A percentile compares a stretch with the other conserved stretches of the same genome.
phyloP scores from a whole-genome alignment of 2,888 invertebrate genomes.

The Neoaliturus tenellus region DNA sequence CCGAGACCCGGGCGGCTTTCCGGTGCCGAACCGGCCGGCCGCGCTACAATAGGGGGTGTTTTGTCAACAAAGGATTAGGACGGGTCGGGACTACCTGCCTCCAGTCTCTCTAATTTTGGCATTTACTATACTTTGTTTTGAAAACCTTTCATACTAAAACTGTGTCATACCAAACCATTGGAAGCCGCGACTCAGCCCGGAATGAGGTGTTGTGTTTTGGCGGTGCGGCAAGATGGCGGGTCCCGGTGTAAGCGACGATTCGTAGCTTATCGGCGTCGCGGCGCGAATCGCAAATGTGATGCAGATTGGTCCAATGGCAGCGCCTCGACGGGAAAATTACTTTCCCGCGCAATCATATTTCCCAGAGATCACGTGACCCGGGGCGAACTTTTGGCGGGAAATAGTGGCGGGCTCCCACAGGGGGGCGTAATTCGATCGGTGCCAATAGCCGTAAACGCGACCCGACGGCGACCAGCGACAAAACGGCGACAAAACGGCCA shows the following conservation, averaged over 20 bases:
- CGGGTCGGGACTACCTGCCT: no score
- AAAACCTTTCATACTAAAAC: no score
- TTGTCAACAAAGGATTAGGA: no score
- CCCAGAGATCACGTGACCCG: constrained; percentile 47
- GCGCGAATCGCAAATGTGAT: constrained; percentile 47
- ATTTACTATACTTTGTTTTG: no score
- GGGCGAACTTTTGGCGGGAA: constrained; percentile 49
- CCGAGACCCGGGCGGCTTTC: no score
- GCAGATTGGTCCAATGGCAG: constrained; percentile 49
- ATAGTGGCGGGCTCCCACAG: background rate
- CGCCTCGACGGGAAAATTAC: constrained; percentile 35
- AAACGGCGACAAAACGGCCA: background rate
- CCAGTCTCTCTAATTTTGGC: no score
- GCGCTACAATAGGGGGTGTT: no score
- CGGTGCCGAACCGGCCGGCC: no score
- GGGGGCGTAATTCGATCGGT: constrained; percentile 1
- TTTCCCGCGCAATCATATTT: constrained; percentile 53
- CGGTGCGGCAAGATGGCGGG: constrained; percentile 29
- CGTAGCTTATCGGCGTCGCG: constrained; percentile 44
- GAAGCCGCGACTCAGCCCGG: no score
- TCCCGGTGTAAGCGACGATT: constrained; percentile 27
- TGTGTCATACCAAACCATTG: no score
- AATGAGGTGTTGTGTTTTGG: no score
- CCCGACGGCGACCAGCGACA: background rate
- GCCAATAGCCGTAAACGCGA: background rate